A percentile compares a stretch with the other conserved stretches of the same genome.
phyloP scores from a whole-genome alignment of 1,140 invertebrate genomes.

The Drosophila punjabiensis region DNA sequence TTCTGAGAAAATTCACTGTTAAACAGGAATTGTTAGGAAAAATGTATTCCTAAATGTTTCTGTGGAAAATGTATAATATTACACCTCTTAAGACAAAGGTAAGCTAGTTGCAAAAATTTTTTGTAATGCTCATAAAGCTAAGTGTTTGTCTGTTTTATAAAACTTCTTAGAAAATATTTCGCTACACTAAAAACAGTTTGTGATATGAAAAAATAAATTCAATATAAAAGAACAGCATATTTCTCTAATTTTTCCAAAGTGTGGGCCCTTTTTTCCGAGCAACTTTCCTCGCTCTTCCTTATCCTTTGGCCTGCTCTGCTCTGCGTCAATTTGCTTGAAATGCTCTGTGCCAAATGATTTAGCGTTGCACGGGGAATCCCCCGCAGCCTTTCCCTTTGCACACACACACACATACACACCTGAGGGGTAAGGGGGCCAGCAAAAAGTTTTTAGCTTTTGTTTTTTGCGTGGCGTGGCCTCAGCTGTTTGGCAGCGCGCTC shows the following conservation, averaged over 20 bases:
- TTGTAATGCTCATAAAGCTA: no score
- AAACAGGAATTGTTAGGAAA: background rate
- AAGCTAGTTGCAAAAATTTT: no score
- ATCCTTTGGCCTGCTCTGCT: constrained; percentile 23
- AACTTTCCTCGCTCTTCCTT: constrained; percentile 22
- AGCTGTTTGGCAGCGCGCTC: constrained; percentile 74
- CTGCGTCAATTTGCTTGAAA: constrained; percentile 80
- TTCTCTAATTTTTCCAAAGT: background rate
- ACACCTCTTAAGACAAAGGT: background rate
- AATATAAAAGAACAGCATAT: background rate
- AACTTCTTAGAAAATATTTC: background rate
- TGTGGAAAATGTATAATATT: background rate
- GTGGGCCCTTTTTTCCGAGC: constrained; percentile 17
- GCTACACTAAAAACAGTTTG: background rate
- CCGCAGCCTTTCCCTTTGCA: background rate
- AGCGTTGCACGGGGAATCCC: constrained; percentile 57
- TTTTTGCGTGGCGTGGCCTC: constrained; percentile 69
- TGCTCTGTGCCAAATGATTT: constrained; percentile 81
- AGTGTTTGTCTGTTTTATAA: no score
- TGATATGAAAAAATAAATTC: no score
- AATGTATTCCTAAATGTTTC: background rate
- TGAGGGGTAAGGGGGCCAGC: constrained; percentile 21
- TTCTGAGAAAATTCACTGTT: rapidly evolving
- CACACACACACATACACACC: constrained; percentile 31
- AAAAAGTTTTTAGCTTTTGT: constrained; percentile 71